Evolutionary conservation across 2,888 invertebrate species (phyloP).

Genomic region (Myopa testacea): DNA sequence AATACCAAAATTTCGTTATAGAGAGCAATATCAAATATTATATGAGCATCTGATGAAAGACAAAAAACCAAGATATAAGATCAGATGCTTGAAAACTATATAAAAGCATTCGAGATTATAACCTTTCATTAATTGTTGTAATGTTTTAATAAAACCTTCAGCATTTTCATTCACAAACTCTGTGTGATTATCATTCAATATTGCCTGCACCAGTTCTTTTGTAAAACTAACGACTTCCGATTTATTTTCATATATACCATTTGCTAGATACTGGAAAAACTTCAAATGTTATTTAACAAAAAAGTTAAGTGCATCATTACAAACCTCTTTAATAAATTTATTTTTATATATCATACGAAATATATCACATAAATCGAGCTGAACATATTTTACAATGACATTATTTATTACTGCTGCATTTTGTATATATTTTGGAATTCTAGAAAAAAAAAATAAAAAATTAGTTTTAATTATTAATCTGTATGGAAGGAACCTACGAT

Average conservation of each 20-base stretch:
- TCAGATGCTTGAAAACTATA: background rate
- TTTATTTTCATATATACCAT: background rate
- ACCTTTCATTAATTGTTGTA: constrained; percentile 52
- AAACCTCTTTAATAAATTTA: constrained; percentile 48
- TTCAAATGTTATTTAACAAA: background rate
- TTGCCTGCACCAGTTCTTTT: constrained; percentile 46
- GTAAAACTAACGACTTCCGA: constrained; percentile 37
- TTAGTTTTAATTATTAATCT: background rate
- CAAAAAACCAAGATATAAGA: background rate
- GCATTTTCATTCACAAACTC: constrained; percentile 39
- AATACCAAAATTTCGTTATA: constrained; percentile 50
- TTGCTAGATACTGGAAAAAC: constrained; percentile 46
- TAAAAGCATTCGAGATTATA: background rate
- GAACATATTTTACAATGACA: constrained; percentile 47
- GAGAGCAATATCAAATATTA: constrained; percentile 40
- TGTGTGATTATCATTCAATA: constrained; percentile 33
- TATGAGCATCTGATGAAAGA: background rate
- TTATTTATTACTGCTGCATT: constrained; percentile 1
- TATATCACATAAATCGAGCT: constrained; percentile 44
- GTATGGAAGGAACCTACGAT: constrained; percentile 44
- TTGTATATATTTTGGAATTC: constrained; percentile 38
- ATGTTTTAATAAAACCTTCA: constrained; percentile 43
- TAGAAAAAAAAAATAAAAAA: constrained; percentile 31
- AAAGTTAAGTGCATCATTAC: background rate
- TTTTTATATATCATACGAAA: constrained; percentile 49